Base-by-base conservation (phyloP, 2,888 invertebrate genomes). In the Caenorhabditis auriculariae region DNA sequence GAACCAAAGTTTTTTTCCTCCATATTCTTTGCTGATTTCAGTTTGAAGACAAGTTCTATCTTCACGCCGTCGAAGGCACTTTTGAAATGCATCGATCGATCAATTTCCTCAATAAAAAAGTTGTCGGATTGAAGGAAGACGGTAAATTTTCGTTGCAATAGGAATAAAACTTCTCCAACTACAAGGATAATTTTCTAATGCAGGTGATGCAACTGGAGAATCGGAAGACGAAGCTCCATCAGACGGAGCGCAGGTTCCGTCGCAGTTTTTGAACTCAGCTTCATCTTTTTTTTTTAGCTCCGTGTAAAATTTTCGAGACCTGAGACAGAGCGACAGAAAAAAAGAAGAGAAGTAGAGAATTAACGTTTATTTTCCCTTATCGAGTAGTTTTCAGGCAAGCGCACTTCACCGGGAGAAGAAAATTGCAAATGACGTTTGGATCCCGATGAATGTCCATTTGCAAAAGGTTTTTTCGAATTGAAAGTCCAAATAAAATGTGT, bases 321-420 rank as follows among this genome's bases (percentile, higher is more conserved):
- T 0, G 70, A 70, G 35, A 70, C 70, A 2, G 70, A 70, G 23
- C 44, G 70, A 28, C 70, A 70, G 47, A 70, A 70, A 50, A 68
- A 68, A 32, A 29, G 68, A 47, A 47, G 70, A 44, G 68, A 70
- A 43, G n/a, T n/a, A n/a, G n/a, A n/a, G n/a, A n/a, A n/a, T n/a
- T n/a, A n/a, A n/a, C n/a, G n/a, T n/a, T n/a, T n/a, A n/a, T n/a
- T n/a, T n/a, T n/a, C n/a, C n/a, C n/a, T n/a, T n/a, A n/a, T n/a
- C n/a, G n/a, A n/a, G n/a, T n/a, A n/a, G n/a, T n/a, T n/a, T n/a
- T n/a, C n/a, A n/a, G n/a, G 66, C 60, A 12, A 61, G 61, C 29
- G 70, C 70, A 3, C 50, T 68, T 9, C 61, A 68, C 38, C 32
- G 67, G 35, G 66, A 70, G 47, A 63, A 60, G 43, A 50, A 56